Conservation (phyloP, 2,113 vertebrate genomes). For the Lichenostomus cassidix region DNA sequence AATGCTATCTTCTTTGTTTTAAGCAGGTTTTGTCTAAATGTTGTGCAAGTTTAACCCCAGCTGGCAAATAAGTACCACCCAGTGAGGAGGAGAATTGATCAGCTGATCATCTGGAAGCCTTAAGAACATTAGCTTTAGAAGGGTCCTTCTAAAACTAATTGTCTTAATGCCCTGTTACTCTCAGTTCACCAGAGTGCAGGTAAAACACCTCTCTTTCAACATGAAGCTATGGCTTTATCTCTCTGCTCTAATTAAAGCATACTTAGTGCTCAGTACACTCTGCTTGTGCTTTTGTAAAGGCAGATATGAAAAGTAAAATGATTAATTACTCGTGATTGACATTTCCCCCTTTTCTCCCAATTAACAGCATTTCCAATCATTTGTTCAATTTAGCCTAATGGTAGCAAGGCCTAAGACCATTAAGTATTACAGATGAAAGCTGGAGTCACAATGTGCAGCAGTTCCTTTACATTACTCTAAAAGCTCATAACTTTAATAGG, state of each 20-base stretch:
- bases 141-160: background rate
- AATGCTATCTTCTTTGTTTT: background rate
- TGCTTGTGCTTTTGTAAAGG: background rate
- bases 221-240: background rate
- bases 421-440: background rate
- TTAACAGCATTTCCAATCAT: conserved; percentile 7
- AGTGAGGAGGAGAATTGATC: background rate
- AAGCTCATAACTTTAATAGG: background rate
- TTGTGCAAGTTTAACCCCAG: background rate
- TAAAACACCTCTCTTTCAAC: background rate
- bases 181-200: background rate
- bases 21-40: background rate
- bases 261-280: background rate
- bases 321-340: background rate
- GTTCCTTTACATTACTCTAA: background rate
- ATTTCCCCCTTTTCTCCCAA: background rate
- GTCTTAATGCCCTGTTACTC: background rate
- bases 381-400: conserved; percentile 29
- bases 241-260: background rate
- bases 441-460: background rate
- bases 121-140: background rate
- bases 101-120: background rate
- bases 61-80: background rate
- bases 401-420: background rate
- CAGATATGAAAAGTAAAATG: background rate